A percentile compares a stretch with the other conserved stretches of the same genome.
phyloP scores from a whole-genome alignment of 53 echinoderm and acorn worm genomes.

The Luidia sarsii region DNA sequence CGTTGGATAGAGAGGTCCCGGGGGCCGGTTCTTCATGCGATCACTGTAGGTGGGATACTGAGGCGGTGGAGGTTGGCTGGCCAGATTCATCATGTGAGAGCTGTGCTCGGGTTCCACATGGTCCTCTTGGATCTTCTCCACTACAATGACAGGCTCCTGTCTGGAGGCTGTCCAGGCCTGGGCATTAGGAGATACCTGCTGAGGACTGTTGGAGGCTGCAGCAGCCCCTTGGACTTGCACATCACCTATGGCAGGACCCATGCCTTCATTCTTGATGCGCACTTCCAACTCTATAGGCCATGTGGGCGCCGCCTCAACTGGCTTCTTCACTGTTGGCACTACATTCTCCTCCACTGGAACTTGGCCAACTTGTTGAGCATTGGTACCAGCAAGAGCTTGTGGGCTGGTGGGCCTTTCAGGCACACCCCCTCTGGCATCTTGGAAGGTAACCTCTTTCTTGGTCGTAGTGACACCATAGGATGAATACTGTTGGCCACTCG shows the following conservation, averaged over 20 bases:
- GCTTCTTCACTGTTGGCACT: constrained; percentile 16
- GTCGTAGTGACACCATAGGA: neutral
- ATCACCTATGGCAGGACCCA: constrained; percentile 23
- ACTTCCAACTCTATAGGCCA: constrained; percentile 45
- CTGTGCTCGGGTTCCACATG: neutral
- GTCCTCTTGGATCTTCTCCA: constrained; percentile 24
- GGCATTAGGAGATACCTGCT: neutral
- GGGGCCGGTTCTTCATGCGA: constrained; percentile 66
- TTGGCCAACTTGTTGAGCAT: neutral
- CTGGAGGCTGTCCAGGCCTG: neutral
- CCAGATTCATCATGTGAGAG: neutral
- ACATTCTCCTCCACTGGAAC: constrained; percentile 20
- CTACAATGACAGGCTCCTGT: constrained; percentile 5
- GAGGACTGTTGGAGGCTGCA: constrained; percentile 10
- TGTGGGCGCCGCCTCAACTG: constrained; percentile 7
- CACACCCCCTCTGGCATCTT: constrained; percentile 82
- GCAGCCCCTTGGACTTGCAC: constrained; percentile 17
- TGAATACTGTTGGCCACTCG: neutral
- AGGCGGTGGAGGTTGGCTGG: constrained; percentile 24
- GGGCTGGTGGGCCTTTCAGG: constrained; percentile 77
- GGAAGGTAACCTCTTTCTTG: constrained; percentile 48
- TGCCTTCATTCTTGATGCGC: constrained; percentile 37
- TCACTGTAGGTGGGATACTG: constrained; percentile 68
- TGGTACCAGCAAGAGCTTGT: constrained; percentile 60
- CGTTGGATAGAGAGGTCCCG: constrained; percentile 81